phyloP scores from a whole-genome alignment of 2,113 vertebrate genomes.

The Neotoma lepida region DNA sequence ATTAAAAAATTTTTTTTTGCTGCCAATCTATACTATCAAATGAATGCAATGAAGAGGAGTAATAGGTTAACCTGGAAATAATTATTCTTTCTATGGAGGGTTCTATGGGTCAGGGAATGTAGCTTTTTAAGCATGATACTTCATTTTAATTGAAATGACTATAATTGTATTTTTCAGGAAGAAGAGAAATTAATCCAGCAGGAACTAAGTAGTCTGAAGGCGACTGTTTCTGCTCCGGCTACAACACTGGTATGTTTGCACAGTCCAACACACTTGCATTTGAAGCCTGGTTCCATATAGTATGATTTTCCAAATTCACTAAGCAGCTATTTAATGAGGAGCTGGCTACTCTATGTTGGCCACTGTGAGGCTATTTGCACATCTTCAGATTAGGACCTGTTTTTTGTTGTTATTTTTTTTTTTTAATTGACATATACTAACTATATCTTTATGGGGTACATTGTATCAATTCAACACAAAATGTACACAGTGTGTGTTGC shows the following conservation, averaged over 20 bases:
- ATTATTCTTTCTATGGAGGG: not conserved
- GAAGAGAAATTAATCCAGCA: conserved; percentile 96
- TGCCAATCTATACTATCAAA: not conserved
- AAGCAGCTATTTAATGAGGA: not conserved
- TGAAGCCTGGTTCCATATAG: conserved; percentile 9
- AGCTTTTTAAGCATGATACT: conserved; percentile 5
- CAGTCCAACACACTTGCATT: not conserved
- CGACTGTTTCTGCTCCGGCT: conserved; percentile 92
- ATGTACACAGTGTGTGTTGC: not conserved
- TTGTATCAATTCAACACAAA: not conserved
- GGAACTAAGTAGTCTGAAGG: conserved; percentile 92
- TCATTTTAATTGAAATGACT: not conserved
- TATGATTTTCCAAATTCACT: conserved; percentile 7
- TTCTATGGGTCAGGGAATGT: not conserved
- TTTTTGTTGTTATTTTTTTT: not conserved
- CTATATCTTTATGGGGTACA: not conserved
- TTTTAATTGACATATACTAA: not conserved
- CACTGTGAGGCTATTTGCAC: not conserved
- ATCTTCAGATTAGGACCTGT: conserved; percentile 23
- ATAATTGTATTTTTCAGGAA: conserved; percentile 86
- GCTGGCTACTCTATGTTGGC: not conserved
- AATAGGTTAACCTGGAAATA: conserved; percentile 14
- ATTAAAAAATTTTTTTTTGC: not conserved
- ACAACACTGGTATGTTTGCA: conserved; percentile 90
- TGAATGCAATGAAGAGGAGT: conserved; percentile 19